Base-by-base conservation (phyloP, 2,888 invertebrate genomes). In the Didymodactylos carnosus region DNA sequence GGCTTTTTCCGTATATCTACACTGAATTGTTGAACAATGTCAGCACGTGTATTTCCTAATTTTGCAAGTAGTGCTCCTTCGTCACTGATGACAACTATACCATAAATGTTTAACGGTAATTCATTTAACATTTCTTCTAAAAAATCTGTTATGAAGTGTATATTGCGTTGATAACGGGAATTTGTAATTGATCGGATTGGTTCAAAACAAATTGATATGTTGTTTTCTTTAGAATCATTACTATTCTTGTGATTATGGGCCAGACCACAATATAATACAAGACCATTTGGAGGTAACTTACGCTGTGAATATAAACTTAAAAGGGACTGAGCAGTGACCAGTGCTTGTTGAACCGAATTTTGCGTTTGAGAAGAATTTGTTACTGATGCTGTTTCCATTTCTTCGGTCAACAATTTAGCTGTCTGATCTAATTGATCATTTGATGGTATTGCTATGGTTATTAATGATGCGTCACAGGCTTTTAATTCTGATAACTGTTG, bases 51-150 rank as follows among this genome's bases (percentile, higher is more conserved):
- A 78, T 92, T 85, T n/a, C n/a, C n/a, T 85, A 95, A 94, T 51
- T 99, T 87, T 82, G 98, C 98, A 84, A 98, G 99, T 76, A 98
- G 87, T 14, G 97, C 94, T 74, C 98, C 98, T 83, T 98, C 99
- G 88, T 98, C 98, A 83, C 99, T 98, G 97, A 98, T 99, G 70
- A 98, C 94, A 80, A 98, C 98, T 83, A 98, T 98, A n/a, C 98
- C 98, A 84, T 98, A 99, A 86, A 97, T 97, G 84, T 94, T 97
- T 62, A 35, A 16, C n/a, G n/a, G n/a, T n/a, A n/a, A n/a, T n/a
- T n/a, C n/a, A n/a, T n/a, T n/a, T n/a, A n/a, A n/a, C 83, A 98
- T 98, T 82, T 98, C 98, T 53, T 94, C 93, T 78, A 97, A 86
- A 75, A 86, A 86, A 82, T 87, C 87, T 74, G 86, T 87, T 80